Conservation (phyloP, 1,140 invertebrate genomes). For the Sitobion miscanthi region DNA sequence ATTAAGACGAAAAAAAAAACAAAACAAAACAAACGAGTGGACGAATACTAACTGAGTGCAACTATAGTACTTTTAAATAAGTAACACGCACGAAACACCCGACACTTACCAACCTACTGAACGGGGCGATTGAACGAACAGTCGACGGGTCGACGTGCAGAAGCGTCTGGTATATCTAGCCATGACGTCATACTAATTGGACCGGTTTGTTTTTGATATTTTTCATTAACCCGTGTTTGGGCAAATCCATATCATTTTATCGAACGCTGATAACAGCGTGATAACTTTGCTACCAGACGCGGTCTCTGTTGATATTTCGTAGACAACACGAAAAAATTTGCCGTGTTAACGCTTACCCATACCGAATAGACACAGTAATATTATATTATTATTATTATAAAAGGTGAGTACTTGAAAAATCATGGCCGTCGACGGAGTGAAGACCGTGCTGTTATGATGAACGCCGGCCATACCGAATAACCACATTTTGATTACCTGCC, state of each 20-base stretch:
- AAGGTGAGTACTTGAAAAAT: background rate
- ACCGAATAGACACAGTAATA: background rate
- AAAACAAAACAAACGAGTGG: background rate
- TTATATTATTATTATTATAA: no score
- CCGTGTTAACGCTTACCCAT: background rate
- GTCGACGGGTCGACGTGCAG: background rate
- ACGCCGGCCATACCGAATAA: background rate
- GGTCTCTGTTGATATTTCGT: background rate
- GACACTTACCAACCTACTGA: slow-evolving; percentile 16
- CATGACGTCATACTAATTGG: slow-evolving; percentile 26
- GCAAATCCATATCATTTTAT: background rate
- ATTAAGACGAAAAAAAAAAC: background rate
- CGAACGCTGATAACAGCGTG: background rate
- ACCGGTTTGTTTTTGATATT: slow-evolving; percentile 18
- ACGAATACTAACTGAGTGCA: background rate
- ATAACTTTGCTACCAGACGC: background rate
- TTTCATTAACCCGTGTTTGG: background rate
- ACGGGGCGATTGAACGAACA: background rate
- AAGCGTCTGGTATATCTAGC: slow-evolving; percentile 21
- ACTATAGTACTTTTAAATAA: background rate
- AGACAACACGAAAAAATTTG: background rate
- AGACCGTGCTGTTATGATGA: background rate
- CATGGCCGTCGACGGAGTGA: background rate
- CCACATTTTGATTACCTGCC: no score
- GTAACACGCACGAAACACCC: background rate